Evolutionary conservation across 2,888 invertebrate species (phyloP).

Genomic region (Nipponacmea schrenckii): DNA sequence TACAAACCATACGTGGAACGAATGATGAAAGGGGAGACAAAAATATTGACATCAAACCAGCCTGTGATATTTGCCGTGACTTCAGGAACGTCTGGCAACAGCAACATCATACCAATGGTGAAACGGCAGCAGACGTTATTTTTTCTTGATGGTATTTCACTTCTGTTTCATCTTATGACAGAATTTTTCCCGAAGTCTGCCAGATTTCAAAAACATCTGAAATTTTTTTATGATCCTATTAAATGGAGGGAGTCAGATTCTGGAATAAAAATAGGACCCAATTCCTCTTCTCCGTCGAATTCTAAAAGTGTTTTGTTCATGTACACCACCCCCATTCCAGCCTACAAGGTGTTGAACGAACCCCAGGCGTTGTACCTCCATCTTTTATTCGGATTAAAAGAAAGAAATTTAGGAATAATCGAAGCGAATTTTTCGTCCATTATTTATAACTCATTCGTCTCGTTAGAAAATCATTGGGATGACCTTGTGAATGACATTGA

Average conservation of each 20-base stretch:
- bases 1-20: constrained; percentile 56
- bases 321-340: constrained; percentile 58
- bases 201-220: constrained; percentile 51
- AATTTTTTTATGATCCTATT: constrained; percentile 57
- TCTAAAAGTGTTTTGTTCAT: constrained; percentile 54
- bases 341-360: constrained; percentile 56
- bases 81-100: constrained; percentile 62
- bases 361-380: constrained; percentile 63
- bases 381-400: constrained; percentile 61
- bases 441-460: constrained; percentile 54
- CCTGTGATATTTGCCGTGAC: constrained; percentile 60
- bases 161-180: constrained; percentile 46
- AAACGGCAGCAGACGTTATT: constrained; percentile 47
- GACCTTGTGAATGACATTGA: constrained; percentile 57
- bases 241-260: constrained; percentile 47
- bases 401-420: constrained; percentile 58
- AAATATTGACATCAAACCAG: constrained; percentile 50
- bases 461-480: constrained; percentile 49
- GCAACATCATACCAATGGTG: constrained; percentile 57
- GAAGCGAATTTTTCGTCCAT: constrained; percentile 65
- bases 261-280: constrained; percentile 60
- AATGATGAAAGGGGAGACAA: constrained; percentile 58
- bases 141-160: constrained; percentile 52
- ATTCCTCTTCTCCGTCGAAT: constrained; percentile 59
- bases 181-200: constrained; percentile 44